A percentile compares a stretch with the other conserved stretches of the same genome.
These are phyloP conservation scores for Morphnarchus princeps DNA, from an alignment of 2,113 vertebrate genomes.

Conservation along the genomic window DNA sequence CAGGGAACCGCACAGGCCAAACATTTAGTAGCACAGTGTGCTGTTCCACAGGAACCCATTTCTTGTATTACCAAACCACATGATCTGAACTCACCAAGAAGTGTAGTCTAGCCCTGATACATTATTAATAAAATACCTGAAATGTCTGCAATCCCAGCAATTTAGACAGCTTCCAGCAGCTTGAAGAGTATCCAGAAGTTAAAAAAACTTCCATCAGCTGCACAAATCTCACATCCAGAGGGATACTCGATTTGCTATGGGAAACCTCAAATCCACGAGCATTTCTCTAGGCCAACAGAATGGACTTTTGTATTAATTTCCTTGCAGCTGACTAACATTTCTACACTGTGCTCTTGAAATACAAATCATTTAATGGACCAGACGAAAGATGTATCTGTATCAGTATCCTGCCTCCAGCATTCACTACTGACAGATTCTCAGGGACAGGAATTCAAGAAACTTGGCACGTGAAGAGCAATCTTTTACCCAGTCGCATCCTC, in stretches of 20 bases:
- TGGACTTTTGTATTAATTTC: background rate
- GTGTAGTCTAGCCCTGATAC: background rate
- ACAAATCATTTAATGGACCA: background rate
- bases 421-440: too few relatives aligned
- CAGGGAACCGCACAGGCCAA: background rate
- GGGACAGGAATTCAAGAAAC: background rate
- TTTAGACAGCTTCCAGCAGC: background rate
- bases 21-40: background rate
- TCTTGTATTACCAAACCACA: background rate
- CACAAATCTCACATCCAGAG: background rate
- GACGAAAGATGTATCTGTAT: too few relatives aligned
- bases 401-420: background rate
- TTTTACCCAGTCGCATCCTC: background rate
- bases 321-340: background rate
- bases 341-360: background rate
- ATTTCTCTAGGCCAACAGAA: background rate
- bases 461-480: fast-evolving
- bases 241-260: background rate
- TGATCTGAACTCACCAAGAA: background rate
- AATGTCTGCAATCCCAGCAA: background rate
- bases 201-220: background rate
- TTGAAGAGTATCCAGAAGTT: background rate
- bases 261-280: background rate
- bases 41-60: background rate
- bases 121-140: background rate